A percentile compares a stretch with the other conserved stretches of the same genome.
Evolutionary conservation across 2,113 vertebrate genomes (phyloP).

Genomic region (Austrofundulus limnaeus): DNA sequence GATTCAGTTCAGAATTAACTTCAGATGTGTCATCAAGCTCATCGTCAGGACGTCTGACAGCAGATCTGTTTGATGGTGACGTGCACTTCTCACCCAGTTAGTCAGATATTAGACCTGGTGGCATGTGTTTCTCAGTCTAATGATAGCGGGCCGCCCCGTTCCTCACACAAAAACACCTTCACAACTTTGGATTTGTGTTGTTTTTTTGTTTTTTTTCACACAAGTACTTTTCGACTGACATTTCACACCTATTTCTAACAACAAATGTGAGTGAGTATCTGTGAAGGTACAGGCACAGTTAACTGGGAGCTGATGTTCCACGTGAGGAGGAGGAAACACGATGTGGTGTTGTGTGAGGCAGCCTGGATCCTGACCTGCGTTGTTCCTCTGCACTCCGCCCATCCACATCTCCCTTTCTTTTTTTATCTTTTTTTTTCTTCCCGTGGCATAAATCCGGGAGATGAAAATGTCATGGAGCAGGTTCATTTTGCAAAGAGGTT

Average conservation of each 20-base stretch:
- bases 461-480: constrained; percentile 86
- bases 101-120: constrained; percentile 65
- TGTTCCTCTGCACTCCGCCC: constrained; percentile 47
- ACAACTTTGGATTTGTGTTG: constrained; percentile 58
- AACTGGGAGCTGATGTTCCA: constrained; percentile 39
- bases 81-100: constrained; percentile 51
- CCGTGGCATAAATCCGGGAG: constrained; percentile 81
- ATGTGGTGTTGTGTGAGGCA: constrained; percentile 27
- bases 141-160: constrained; percentile 51
- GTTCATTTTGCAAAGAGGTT: constrained; percentile 86
- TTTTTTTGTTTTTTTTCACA: constrained; percentile 44
- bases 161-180: constrained; percentile 16
- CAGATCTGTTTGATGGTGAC: constrained; percentile 64
- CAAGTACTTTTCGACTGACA: constrained; percentile 61
- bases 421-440: not conserved
- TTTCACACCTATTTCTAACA: constrained; percentile 66
- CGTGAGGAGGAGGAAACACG: constrained; percentile 34
- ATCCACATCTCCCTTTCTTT: constrained; percentile 7
- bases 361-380: constrained; percentile 60
- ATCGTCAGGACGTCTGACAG: constrained; percentile 65
- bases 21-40: constrained; percentile 66
- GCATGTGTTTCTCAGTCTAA: constrained; percentile 60
- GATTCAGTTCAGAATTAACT: constrained; percentile 74
- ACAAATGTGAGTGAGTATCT: constrained; percentile 46
- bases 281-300: constrained; percentile 39